phyloP scores from a whole-genome alignment of 2,113 vertebrate genomes.

The Ptilonorhynchus violaceus region DNA sequence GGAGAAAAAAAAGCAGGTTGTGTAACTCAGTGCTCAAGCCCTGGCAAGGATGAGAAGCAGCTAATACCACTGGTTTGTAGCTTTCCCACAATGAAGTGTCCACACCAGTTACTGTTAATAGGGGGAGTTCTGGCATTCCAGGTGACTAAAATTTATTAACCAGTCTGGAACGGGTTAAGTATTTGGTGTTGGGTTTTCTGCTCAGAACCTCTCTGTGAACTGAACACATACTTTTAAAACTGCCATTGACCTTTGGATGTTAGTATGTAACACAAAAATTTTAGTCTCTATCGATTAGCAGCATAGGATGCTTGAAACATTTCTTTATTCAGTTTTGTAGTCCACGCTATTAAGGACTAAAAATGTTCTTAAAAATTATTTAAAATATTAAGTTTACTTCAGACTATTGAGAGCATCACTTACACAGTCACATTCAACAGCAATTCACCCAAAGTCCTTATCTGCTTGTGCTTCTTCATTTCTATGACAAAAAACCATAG shows the following conservation, averaged over 20 bases:
- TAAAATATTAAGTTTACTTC: neutral
- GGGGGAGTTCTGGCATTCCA: neutral
- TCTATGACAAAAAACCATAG: neutral
- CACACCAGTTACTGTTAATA: neutral
- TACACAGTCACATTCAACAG: rapidly evolving
- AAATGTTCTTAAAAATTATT: neutral
- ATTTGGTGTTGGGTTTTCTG: neutral
- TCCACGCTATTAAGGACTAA: neutral
- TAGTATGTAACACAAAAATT: neutral
- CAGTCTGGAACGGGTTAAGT: neutral
- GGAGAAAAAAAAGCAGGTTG: neutral
- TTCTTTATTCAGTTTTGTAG: neutral
- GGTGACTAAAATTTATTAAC: neutral
- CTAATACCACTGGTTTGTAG: neutral
- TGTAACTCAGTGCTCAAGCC: neutral
- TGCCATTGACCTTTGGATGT: neutral
- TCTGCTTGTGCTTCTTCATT: neutral
- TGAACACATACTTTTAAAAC: neutral
- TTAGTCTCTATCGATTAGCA: neutral
- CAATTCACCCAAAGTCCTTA: neutral
- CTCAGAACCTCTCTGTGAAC: neutral
- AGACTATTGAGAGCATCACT: neutral
- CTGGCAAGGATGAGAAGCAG: neutral
- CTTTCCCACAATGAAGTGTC: neutral
- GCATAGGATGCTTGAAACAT: neutral